Base-by-base conservation (phyloP, 1,140 invertebrate species). In the Drosophila elegans region DNA sequence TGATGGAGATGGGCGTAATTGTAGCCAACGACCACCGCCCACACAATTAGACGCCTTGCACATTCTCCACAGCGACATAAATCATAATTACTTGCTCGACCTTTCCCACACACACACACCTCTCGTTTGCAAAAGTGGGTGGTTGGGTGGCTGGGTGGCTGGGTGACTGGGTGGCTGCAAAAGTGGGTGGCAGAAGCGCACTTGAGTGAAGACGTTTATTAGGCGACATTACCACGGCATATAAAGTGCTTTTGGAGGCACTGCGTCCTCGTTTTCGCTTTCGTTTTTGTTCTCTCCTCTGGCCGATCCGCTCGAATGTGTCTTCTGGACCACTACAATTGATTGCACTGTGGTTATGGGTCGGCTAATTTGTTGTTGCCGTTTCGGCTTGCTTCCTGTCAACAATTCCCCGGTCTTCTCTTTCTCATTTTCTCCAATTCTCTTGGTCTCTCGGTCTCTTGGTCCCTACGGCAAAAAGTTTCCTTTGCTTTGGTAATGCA, bases 131-230 rank as follows among this genome's bases (percentile, higher is more conserved):
- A 27, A 3, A 12, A 51, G 21, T 13, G 38, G 12, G 11, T 13
- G 52, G 5, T 3, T 16, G 34, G 29, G 29, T 6, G 56, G 45
- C 4, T 39, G 53, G 10, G 38, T 25, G 49, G 49, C 49, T 13
- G 38, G 12, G 11, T 13, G 52, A 3, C 3, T 16, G 34, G 29
- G 29, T 6, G 56, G 45, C 4, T 39, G 53, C n/a, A n/a, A n/a
- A n/a, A n/a, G n/a, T n/a, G n/a, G 10, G 38, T 25, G 49, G 49
- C 49, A 32, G 29, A 27, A 41, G 76, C 80, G 67, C 80, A 81
- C 78, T 85, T 69, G 78, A 85, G 73, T 85, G 69, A 85, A 85
- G 82, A 85, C 82, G 81, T 85, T 85, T 85, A 85, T 85, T 85
- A 85, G 76, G 82, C 82, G 82, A 78, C 82, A 85, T 85, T 85